Base-by-base conservation (phyloP, 2,797 vertebrate genomes). In the Cichlasoma orientale region DNA sequence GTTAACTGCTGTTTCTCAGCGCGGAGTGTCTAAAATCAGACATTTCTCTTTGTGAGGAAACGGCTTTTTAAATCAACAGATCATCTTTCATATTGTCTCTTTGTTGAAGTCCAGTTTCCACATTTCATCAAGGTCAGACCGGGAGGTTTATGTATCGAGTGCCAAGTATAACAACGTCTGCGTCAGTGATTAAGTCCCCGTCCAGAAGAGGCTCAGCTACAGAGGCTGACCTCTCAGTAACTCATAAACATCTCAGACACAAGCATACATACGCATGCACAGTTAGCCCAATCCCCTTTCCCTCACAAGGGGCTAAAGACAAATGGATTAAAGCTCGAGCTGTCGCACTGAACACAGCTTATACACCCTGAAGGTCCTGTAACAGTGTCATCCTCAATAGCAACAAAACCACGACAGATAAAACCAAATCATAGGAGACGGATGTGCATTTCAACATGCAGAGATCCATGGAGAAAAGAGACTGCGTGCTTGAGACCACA, bases 221-320 rank as follows among this genome's bases (percentile, higher is more conserved):
- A 77, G 56, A 66, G 38, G 53, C 77, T 81, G 81, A 90, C 83
- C 84, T 90, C 59, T 33, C 58, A 19, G 83, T 90, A 91, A 89
- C 90, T 89, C 82, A 87, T 85, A 93, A 93, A 91, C 82, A 91
- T 80, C 76, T 88, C 66, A 69, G 14, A 89, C 68, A 74, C 58
- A 88, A 52, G 80, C 79, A 90, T 36, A 61, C 33, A 72, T 70
- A 59, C 41, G 53, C 47, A 73, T 41, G n/a, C 21, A 76, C 33
- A 58, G 33, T 78, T 68, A 82, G 73, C 31, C 56, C 77, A 88
- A 90, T 88, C 84, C 58, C 75, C 77, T 89, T 83, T 72, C 86
- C 75, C 59, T 78, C 81, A 80, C 88, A 72, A 73, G 74, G 82
- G 79, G 79, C 78, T 83, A 83, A 79, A 86, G 83, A 82, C 70